These are phyloP conservation scores for Drosophila nannoptera DNA, from an alignment of 1,140 invertebrate species.

Conservation along the genomic window DNA sequence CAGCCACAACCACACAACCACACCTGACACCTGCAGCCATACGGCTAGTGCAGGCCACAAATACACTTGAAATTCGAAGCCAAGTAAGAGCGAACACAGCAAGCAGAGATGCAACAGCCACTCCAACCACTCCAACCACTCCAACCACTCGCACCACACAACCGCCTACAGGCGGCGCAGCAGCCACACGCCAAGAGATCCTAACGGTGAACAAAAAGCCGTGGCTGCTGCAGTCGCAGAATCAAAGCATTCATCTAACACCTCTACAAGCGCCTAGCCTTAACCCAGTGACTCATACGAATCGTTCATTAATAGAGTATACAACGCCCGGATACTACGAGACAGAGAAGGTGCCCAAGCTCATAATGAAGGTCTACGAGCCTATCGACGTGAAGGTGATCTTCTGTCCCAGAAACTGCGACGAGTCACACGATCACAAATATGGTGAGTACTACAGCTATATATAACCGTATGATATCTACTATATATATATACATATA, in stretches of 20 bases:
- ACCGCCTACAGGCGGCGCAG: conserved; percentile 6
- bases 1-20: background rate
- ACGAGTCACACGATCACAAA: conserved; percentile 65
- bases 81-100: background rate
- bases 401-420: conserved; percentile 61
- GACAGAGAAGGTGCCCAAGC: conserved; percentile 56
- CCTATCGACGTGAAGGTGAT: conserved; percentile 66
- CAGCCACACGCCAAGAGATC: conserved; percentile 36
- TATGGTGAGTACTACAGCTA: conserved; percentile 44
- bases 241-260: conserved; percentile 51
- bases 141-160: background rate
- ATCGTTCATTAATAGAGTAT: conserved; percentile 41
- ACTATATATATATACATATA: background rate
- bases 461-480: background rate
- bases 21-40: background rate
- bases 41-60: background rate
- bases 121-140: background rate
- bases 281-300: conserved; percentile 58
- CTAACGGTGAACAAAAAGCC: conserved; percentile 52
- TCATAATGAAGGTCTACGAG: conserved; percentile 60
- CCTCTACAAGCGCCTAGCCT: conserved; percentile 30
- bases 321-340: conserved; percentile 27
- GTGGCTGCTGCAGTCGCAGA: conserved; percentile 53
- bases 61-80: background rate
- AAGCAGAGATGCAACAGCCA: too few relatives aligned